Conservation (phyloP, 2,797 vertebrate species). For the Glyptemys insculpta region DNA sequence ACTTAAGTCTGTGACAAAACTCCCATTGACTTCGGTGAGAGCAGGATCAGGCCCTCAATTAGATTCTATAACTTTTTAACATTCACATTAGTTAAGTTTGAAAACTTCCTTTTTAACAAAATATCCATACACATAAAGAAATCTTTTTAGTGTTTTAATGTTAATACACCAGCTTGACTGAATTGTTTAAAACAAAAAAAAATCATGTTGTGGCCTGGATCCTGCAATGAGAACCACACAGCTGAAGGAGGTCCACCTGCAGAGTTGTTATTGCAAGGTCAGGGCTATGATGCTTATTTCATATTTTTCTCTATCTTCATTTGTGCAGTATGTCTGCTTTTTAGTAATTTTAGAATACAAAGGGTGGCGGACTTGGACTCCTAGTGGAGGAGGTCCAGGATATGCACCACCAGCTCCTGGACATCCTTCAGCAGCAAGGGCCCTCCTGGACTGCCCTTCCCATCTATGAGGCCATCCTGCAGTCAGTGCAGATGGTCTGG, state of each 20-base stretch:
- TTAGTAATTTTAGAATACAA: neutral
- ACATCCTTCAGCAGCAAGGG: no score
- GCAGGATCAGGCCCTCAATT: neutral
- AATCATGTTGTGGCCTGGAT: neutral
- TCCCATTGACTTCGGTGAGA: neutral
- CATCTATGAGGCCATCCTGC: neutral
- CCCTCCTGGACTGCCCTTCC: no score
- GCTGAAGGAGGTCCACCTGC: neutral
- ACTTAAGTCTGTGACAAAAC: neutral
- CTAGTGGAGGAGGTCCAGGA: no score
- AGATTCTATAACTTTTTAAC: neutral
- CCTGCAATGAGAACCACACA: neutral
- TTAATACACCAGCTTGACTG: neutral
- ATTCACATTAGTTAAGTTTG: neutral
- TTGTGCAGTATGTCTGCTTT: neutral
- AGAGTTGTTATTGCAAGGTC: neutral
- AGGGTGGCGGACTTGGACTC: neutral
- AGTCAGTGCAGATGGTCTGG: neutral
- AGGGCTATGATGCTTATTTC: neutral
- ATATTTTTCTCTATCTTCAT: neutral
- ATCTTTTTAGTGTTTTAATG: neutral
- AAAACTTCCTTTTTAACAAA: neutral
- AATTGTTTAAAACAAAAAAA: neutral
- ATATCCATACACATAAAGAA: neutral
- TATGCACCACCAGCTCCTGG: no score